Evolutionary conservation across 2,797 vertebrate genomes (phyloP), one percentile per base, ranked within the genome.

Genomic region (Pseudopleuronectes americanus): DNA sequence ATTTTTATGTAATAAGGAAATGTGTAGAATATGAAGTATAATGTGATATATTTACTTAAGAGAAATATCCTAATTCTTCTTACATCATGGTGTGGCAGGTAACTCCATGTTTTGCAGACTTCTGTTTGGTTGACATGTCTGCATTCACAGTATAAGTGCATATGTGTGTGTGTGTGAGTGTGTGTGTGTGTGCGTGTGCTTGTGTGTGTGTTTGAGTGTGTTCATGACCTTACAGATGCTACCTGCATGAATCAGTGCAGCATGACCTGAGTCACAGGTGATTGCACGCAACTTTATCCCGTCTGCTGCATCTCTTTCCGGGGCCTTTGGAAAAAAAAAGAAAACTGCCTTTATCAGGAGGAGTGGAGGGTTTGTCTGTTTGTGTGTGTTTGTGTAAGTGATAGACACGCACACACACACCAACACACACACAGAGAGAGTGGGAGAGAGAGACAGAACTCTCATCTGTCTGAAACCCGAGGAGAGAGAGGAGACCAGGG

Each of bases 381-480:
- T 51, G 23, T 33, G 55, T 60, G 38, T 61, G 56, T 69, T 4
- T 65, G 26, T 54, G 57, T 69, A 24, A 17, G 65, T 56, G 47
- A 71, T 48, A 52, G 64, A 48, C 43, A 24, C 1, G 8, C 23
- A 45, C 14, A 59, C 23, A 43, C 43, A 28, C 6, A 38, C 41
- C 28, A 2, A 12, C 24, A 28, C 41, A 24, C 6, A 45, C 23
- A 43, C 26, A 64, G 12, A 76, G 13, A 59, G 43, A 71, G 23
- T 71, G 17, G 64, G 17, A 68, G 33, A 45, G 16, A 57, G 5
- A 60, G 19, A 59, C 36, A 73, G 24, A 56, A n/a, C 33, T 60
- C 23, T 49, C 12, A 9, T 81, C 54, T 54, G 52, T 79, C 57
- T 84, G 90, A 89, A 90, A 92, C 82, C 72, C 47, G 86, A 90